Conservation (phyloP, 2,113 vertebrate genomes). For the Condylura cristata region DNA sequence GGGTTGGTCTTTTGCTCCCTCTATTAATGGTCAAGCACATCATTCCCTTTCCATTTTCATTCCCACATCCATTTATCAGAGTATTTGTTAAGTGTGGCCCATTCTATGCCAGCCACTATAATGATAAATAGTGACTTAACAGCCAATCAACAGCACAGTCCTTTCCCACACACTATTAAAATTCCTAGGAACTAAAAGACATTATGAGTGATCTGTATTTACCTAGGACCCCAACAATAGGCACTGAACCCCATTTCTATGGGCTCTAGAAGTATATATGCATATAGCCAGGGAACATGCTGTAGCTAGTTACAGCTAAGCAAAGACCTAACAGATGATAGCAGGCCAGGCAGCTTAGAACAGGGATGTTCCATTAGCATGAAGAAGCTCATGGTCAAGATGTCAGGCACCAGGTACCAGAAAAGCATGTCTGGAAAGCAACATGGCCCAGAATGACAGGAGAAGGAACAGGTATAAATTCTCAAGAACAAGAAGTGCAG, state of each 20-base stretch:
- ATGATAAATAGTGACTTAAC: neutral
- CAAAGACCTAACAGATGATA: neutral
- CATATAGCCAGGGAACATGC: too few species aligned
- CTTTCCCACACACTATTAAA: neutral
- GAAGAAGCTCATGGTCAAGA: neutral
- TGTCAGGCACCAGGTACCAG: neutral
- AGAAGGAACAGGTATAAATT: neutral
- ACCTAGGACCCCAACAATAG: neutral
- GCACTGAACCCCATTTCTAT: neutral
- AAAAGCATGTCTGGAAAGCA: fast-evolving
- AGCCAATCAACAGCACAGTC: neutral
- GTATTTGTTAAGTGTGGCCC: neutral
- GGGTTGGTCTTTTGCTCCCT: neutral
- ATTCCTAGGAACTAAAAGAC: neutral
- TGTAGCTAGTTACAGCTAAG: neutral
- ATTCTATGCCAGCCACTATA: neutral
- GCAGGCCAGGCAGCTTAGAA: neutral
- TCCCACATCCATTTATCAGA: neutral
- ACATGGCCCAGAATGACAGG: neutral
- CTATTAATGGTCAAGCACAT: neutral
- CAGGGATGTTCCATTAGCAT: neutral
- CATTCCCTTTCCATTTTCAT: neutral
- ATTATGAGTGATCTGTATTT: neutral
- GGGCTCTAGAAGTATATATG: neutral
- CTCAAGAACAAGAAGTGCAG: neutral